Evolutionary conservation across 2,888 invertebrate genomes (phyloP).

Genomic region (Nomada goodeniana): DNA sequence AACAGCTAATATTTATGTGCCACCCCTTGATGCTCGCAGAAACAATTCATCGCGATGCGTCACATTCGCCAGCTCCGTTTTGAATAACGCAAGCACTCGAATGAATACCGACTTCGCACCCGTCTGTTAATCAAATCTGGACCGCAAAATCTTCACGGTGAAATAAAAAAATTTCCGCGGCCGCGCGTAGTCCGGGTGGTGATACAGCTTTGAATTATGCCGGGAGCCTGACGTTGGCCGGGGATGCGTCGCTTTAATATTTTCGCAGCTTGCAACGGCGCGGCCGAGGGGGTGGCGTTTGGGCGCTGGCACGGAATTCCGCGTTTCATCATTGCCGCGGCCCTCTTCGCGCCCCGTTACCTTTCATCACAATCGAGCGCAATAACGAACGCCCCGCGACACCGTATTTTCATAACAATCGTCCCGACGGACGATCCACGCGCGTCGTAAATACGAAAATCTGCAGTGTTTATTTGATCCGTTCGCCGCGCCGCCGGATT

Average conservation of each 20-base stretch:
- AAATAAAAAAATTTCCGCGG: no score
- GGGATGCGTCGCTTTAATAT: slow-evolving; percentile 57
- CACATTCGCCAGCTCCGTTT: no score
- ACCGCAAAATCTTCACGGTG: slow-evolving; percentile 10
- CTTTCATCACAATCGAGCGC: slow-evolving; percentile 3
- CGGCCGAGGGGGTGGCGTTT: neutral
- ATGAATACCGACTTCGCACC: neutral
- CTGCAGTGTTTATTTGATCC: slow-evolving; percentile 14
- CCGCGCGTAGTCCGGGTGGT: neutral
- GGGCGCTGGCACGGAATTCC: slow-evolving; percentile 10
- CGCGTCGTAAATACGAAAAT: slow-evolving; percentile 16
- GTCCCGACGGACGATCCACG: neutral
- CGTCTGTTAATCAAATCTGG: slow-evolving; percentile 20
- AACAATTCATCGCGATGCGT: no score
- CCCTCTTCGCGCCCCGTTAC: slow-evolving; percentile 1
- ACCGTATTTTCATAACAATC: slow-evolving; percentile 24
- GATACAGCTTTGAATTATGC: slow-evolving; percentile 48
- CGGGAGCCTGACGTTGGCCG: slow-evolving; percentile 32
- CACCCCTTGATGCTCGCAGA: no score
- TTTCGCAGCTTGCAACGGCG: slow-evolving; percentile 50
- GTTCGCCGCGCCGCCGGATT: neutral
- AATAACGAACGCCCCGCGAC: slow-evolving; percentile 20
- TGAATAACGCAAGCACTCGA: no score
- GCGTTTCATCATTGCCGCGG: slow-evolving; percentile 15
- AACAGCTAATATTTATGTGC: no score